These are phyloP conservation scores for Chrysolina americana DNA, from an alignment of 2,888 invertebrate species.

Conservation along the genomic window DNA sequence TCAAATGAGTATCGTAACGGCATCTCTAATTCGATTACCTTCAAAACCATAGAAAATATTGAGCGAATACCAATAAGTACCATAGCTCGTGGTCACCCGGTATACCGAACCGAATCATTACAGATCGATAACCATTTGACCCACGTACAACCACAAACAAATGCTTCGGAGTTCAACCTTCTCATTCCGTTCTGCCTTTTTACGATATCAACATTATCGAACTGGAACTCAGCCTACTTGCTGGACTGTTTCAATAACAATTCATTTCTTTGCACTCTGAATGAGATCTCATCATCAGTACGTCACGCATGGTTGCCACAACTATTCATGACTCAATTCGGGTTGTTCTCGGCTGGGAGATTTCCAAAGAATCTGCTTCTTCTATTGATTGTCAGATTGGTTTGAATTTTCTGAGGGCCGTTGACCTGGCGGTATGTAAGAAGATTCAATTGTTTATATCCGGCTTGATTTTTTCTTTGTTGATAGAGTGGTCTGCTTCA, in stretches of 20 bases:
- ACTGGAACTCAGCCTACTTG: constrained; percentile 13
- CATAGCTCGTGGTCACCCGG: too few species aligned
- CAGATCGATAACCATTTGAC: constrained; percentile 28
- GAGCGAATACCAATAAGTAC: too few species aligned
- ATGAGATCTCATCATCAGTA: constrained; percentile 9
- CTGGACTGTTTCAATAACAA: constrained; percentile 5
- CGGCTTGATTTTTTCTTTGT: constrained; percentile 3
- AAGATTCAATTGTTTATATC: constrained; percentile 22
- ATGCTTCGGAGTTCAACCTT: constrained; percentile 23
- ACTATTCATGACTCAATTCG: constrained; percentile 38
- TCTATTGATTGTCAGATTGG: constrained; percentile 22
- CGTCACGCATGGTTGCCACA: constrained; percentile 10
- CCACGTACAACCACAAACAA: constrained; percentile 15
- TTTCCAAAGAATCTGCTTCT: constrained; percentile 32
- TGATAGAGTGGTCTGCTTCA: background rate
- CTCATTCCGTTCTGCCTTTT: constrained; percentile 26
- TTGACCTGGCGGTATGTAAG: constrained; percentile 8
- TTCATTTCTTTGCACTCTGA: constrained; percentile 13
- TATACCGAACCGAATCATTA: background rate
- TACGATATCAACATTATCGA: constrained; percentile 32
- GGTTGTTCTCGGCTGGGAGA: constrained; percentile 33
- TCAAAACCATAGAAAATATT: too few species aligned
- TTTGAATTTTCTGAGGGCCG: constrained; percentile 9
- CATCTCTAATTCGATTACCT: too few species aligned
- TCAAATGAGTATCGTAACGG: too few species aligned